phyloP scores from a whole-genome alignment of 2,113 vertebrate species.

The Mastomys coucha region DNA sequence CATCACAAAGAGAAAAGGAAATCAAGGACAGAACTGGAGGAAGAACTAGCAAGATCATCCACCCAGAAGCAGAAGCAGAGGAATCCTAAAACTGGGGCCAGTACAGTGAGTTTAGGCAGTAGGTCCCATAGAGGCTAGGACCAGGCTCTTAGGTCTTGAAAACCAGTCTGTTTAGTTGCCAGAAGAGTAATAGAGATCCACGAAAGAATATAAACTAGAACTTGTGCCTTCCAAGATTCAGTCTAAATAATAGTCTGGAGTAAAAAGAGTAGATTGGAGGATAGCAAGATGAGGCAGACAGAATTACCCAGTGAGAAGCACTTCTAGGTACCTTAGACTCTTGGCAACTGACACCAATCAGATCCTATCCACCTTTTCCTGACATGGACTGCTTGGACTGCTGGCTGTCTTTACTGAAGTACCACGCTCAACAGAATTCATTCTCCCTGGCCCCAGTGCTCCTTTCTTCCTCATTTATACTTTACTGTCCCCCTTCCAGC shows the following conservation, averaged over 20 bases:
- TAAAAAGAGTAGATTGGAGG: not conserved
- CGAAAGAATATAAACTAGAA: not conserved
- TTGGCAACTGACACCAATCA: not conserved
- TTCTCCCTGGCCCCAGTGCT: not conserved
- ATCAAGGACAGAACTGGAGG: not conserved
- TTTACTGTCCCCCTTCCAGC: conserved; percentile 25
- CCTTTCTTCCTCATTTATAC: not conserved
- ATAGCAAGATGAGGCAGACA: not conserved
- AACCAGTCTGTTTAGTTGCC: conserved; percentile 19
- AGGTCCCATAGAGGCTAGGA: conserved; percentile 6
- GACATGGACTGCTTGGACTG: not conserved
- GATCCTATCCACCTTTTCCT: not conserved
- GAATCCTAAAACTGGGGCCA: conserved; percentile 1
- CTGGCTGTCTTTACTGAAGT: not conserved
- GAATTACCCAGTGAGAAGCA: not conserved
- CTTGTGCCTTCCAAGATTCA: not conserved
- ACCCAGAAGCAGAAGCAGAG: not conserved
- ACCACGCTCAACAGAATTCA: not conserved
- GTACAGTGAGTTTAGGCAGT: not conserved
- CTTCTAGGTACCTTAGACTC: not conserved
- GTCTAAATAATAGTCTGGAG: not conserved
- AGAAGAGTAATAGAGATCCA: conserved; percentile 25
- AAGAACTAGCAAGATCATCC: not conserved
- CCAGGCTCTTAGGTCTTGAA: not conserved
- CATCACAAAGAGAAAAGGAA: not conserved